A percentile compares a stretch with the other conserved stretches of the same genome.
phyloP scores from a whole-genome alignment of 1,140 invertebrate genomes.

The Helicorthomorpha holstii region DNA sequence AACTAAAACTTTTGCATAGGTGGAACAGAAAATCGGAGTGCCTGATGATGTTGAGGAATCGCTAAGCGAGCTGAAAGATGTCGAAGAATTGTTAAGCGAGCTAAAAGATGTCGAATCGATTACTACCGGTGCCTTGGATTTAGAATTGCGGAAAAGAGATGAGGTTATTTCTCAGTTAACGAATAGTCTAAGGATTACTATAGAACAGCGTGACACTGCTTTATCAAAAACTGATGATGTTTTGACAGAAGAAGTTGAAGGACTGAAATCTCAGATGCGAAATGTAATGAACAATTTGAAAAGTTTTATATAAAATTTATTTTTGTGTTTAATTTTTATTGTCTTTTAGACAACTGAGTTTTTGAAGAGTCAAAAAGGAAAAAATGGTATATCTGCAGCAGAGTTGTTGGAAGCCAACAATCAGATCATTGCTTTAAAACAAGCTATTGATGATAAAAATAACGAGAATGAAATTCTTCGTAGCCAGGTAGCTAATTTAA shows the following conservation, averaged over 20 bases:
- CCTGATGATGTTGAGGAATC: too few species aligned
- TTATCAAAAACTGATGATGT: constrained; percentile 5
- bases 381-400: constrained; percentile 5
- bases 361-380: constrained; percentile 6
- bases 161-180: constrained; percentile 6
- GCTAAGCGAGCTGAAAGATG: too few species aligned
- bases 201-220: constrained; percentile 11
- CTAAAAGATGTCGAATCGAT: too few species aligned
- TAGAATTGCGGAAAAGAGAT: too few species aligned
- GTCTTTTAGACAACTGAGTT: constrained; percentile 9
- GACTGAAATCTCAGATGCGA: constrained; percentile 10
- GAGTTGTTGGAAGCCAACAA: constrained; percentile 13
- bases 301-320: neutral
- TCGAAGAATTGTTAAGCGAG: too few species aligned
- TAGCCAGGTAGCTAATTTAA: too few species aligned
- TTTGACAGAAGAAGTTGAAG: constrained; percentile 7
- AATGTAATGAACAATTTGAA: constrained; percentile 5
- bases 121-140: too few species aligned
- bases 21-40: too few species aligned
- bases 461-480: neutral
- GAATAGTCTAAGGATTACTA: constrained; percentile 6
- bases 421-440: constrained; percentile 9
- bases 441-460: constrained; percentile 8
- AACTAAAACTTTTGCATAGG: too few species aligned
- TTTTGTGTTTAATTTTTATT: neutral